Evolutionary conservation across 2,113 vertebrate species (phyloP).

Genomic region (Alexandromys fortis): DNA sequence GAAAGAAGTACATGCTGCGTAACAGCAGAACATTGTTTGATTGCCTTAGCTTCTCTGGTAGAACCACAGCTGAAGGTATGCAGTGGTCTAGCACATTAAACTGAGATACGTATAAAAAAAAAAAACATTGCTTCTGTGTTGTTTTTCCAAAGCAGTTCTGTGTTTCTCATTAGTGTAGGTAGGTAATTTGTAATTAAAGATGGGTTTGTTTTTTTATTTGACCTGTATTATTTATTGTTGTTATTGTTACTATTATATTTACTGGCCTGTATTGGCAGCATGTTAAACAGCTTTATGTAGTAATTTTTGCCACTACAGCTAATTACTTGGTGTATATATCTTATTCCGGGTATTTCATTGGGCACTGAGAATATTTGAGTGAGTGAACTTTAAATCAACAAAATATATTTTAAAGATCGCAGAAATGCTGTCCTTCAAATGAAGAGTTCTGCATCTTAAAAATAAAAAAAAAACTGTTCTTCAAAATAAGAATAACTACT

Average conservation of each 20-base stretch:
- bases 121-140: not conserved
- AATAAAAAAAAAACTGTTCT: not conserved
- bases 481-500: not conserved
- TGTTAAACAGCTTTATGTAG: not conserved
- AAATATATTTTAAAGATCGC: not conserved
- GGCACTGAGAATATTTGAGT: not conserved
- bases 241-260: not conserved
- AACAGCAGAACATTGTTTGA: not conserved
- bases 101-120: not conserved
- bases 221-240: not conserved
- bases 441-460: not conserved
- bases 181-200: not conserved
- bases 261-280: not conserved
- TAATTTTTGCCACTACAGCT: not conserved
- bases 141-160: not conserved
- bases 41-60: not conserved
- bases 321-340: not conserved
- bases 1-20: not conserved
- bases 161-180: not conserved
- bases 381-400: not conserved
- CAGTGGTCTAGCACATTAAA: not conserved
- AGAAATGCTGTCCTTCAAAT: not conserved
- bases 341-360: not conserved
- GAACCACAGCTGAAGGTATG: not conserved
- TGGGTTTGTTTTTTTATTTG: not conserved